Percentiles rank a stretch among this genome's conserved stretches.
Conservation (phyloP, 2,113 vertebrate species). For the Lucifuga dentata region DNA sequence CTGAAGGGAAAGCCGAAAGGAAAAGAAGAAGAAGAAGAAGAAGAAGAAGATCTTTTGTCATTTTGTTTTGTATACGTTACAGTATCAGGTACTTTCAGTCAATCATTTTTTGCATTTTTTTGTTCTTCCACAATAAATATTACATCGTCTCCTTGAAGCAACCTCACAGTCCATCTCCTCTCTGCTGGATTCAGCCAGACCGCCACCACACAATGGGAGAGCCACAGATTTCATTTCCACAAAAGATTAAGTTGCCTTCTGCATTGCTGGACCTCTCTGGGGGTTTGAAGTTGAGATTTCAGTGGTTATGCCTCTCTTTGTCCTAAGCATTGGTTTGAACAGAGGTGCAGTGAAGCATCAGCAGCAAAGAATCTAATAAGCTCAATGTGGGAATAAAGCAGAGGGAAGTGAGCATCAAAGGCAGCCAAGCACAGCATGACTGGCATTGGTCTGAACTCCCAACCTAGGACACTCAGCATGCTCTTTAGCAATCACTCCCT, state of each 20-base stretch:
- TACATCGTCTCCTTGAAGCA: constrained; percentile 10
- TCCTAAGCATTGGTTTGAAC: constrained; percentile 69
- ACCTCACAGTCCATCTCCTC: constrained; percentile 18
- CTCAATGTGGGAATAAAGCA: constrained; percentile 86
- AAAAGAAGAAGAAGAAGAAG: too few relatives aligned
- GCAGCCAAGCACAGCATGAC: constrained; percentile 92
- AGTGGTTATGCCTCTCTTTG: constrained; percentile 67
- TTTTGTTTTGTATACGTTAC: constrained; percentile 12
- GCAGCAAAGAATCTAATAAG: constrained; percentile 87
- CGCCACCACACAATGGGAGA: constrained; percentile 43
- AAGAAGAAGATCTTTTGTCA: too few relatives aligned
- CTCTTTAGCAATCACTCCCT: constrained; percentile 87
- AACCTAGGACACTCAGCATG: constrained; percentile 93
- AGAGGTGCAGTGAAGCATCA: constrained; percentile 80
- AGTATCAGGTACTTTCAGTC: not conserved
- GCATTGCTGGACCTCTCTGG: constrained; percentile 68
- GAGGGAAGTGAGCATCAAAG: constrained; percentile 95
- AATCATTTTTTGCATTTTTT: too few relatives aligned
- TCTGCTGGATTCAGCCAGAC: constrained; percentile 17
- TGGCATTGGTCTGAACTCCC: constrained; percentile 95
- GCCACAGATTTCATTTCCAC: constrained; percentile 68
- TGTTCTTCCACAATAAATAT: constrained; percentile 15
- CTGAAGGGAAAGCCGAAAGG: too few relatives aligned
- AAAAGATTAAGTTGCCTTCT: constrained; percentile 72
- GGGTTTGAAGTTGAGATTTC: constrained; percentile 72